These are phyloP conservation scores for Alitta virens DNA, from an alignment of 2,888 invertebrate species.

Conservation along the genomic window DNA sequence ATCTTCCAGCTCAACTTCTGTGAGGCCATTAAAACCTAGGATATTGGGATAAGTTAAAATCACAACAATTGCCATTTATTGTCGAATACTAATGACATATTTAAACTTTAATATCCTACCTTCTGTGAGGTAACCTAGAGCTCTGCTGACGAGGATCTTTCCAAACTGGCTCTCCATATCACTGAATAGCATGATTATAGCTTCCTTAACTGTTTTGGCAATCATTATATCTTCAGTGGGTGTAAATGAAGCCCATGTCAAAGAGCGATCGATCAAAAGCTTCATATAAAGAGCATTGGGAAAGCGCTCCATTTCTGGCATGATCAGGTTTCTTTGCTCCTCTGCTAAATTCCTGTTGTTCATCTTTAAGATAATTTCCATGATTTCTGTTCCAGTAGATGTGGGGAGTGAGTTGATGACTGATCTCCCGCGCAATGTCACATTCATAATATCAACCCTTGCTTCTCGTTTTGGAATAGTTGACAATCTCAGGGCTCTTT, in stretches of 20 bases:
- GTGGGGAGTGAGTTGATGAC: conserved; percentile 38
- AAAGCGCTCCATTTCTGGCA: conserved; percentile 32
- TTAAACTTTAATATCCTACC: no score
- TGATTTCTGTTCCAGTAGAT: conserved; percentile 34
- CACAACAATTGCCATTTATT: no score
- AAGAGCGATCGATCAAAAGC: conserved; percentile 44
- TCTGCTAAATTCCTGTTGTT: conserved; percentile 10
- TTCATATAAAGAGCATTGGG: conserved; percentile 48
- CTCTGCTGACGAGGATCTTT: conserved; percentile 33
- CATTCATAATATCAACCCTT: conserved; percentile 42
- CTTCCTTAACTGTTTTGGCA: conserved; percentile 35
- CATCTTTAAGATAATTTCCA: conserved; percentile 2
- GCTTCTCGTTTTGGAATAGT: conserved; percentile 39
- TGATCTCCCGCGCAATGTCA: conserved; percentile 43
- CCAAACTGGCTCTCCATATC: conserved; percentile 47
- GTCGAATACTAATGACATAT: no score
- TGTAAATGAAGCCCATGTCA: conserved; percentile 42
- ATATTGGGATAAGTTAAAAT: no score
- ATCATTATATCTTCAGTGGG: conserved; percentile 21
- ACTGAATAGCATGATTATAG: conserved; percentile 42
- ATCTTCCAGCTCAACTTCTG: conserved; percentile 51
- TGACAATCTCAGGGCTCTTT: conserved; percentile 30
- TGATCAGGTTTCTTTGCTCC: conserved; percentile 23
- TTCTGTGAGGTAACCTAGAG: conserved; percentile 29
- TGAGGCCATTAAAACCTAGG: conserved; percentile 45